These are phyloP conservation scores for Cheilosia impressa DNA, from an alignment of 2,888 invertebrate genomes.

Conservation along the genomic window DNA sequence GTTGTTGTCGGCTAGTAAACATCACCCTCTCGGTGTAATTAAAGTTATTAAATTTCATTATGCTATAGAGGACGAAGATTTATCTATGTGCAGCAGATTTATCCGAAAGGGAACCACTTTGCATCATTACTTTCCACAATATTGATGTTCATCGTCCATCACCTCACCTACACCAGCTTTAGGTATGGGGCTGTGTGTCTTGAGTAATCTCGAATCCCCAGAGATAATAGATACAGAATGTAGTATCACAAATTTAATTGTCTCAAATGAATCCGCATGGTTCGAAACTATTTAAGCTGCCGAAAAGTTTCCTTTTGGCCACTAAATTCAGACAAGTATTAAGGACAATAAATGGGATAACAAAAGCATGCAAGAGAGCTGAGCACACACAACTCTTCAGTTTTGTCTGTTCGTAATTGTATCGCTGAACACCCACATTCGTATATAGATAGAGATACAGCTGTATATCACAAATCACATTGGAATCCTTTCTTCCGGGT, in stretches of 20 bases:
- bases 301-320: constrained; percentile 9
- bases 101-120: not conserved
- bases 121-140: constrained; percentile 27
- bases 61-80: constrained; percentile 34
- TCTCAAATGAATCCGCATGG: constrained; percentile 48
- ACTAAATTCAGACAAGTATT: constrained; percentile 38
- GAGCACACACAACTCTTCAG: constrained; percentile 38
- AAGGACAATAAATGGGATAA: constrained; percentile 45
- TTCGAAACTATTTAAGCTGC: constrained; percentile 37
- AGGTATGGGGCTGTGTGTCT: not conserved
- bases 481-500: constrained; percentile 60
- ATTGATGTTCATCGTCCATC: constrained; percentile 32
- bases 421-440: constrained; percentile 2
- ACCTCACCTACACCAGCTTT: not conserved
- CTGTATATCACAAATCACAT: constrained; percentile 42
- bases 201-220: constrained; percentile 19
- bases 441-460: not conserved
- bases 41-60: constrained; percentile 69
- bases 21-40: constrained; percentile 48
- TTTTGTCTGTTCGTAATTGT: constrained; percentile 32
- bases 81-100: constrained; percentile 6
- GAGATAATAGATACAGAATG: constrained; percentile 9
- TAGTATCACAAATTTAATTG: constrained; percentile 52
- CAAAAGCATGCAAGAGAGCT: not conserved
- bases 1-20: not conserved